Conservation (phyloP, 2,888 invertebrate genomes). For the Aphidoletes aphidimyza region DNA sequence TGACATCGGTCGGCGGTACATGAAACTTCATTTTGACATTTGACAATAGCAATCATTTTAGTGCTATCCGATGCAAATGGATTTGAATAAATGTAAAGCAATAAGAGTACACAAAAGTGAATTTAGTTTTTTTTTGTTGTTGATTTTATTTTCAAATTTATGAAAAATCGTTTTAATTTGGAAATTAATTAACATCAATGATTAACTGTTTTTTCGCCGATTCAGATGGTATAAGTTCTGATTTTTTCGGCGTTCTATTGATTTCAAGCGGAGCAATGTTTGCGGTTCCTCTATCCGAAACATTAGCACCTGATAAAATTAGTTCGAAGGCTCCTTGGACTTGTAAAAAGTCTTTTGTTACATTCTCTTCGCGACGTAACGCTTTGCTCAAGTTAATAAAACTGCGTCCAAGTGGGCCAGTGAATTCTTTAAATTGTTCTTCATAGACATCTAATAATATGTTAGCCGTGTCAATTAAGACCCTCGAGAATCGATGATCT, state of each 20-base stretch:
- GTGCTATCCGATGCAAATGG: neutral
- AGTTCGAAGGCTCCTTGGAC: slow-evolving; percentile 78
- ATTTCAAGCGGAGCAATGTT: slow-evolving; percentile 14
- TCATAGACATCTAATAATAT: slow-evolving; percentile 81
- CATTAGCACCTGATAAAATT: slow-evolving; percentile 72
- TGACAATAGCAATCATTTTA: no score
- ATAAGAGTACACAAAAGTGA: neutral
- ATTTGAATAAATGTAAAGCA: no score
- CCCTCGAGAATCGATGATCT: slow-evolving; percentile 78
- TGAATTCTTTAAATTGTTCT: slow-evolving; percentile 72
- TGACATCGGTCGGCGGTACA: neutral
- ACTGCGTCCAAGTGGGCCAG: slow-evolving; percentile 71
- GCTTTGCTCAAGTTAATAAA: slow-evolving; percentile 72
- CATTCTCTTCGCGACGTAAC: slow-evolving; percentile 75
- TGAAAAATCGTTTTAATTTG: neutral
- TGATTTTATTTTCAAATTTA: neutral
- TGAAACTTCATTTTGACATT: neutral
- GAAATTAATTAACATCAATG: slow-evolving; percentile 28
- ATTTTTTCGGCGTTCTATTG: neutral
- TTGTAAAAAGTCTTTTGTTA: slow-evolving; percentile 73
- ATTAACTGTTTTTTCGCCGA: slow-evolving; percentile 26
- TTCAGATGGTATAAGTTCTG: slow-evolving; percentile 40
- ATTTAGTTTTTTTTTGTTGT: neutral
- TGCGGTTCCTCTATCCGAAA: slow-evolving; percentile 63
- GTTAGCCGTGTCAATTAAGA: slow-evolving; percentile 79